Percentiles rank a stretch among this genome's conserved stretches.
phyloP scores from a whole-genome alignment of 2,888 invertebrate genomes.

The Cremastinae sp. region DNA sequence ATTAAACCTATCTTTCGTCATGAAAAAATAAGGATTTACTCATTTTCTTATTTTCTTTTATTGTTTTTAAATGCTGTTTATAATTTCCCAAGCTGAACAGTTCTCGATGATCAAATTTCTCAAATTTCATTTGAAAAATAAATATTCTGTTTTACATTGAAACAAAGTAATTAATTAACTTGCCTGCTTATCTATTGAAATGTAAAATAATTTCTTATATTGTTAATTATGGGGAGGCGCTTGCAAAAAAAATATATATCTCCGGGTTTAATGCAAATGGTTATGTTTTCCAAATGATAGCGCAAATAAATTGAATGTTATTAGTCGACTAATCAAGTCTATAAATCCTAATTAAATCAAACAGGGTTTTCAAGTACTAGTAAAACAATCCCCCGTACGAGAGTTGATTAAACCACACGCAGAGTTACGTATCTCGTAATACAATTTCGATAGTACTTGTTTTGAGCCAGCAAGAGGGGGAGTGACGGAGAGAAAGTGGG shows the following conservation, averaged over 20 bases:
- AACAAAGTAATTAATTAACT: too few relatives aligned
- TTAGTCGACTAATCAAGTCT: slow-evolving; percentile 53
- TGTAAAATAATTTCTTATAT: slow-evolving; percentile 1
- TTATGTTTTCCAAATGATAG: slow-evolving; percentile 17
- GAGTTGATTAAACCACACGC: slow-evolving; percentile 53
- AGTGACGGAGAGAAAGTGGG: background rate
- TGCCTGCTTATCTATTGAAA: too few relatives aligned
- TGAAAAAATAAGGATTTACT: too few relatives aligned
- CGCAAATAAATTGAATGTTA: slow-evolving; percentile 52
- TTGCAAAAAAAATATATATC: too few relatives aligned
- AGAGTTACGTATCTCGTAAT: slow-evolving; percentile 46
- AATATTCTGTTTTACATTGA: too few relatives aligned
- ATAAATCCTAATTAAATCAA: slow-evolving; percentile 56
- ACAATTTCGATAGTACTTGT: slow-evolving; percentile 36
- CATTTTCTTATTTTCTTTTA: too few relatives aligned
- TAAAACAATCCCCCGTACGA: slow-evolving; percentile 44
- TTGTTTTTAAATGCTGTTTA: too few relatives aligned
- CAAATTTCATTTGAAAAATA: too few relatives aligned
- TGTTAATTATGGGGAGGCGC: background rate
- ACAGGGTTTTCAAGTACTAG: slow-evolving; percentile 27
- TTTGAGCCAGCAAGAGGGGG: slow-evolving; percentile 17
- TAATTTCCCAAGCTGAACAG: too few relatives aligned
- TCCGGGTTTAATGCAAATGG: slow-evolving; percentile 2
- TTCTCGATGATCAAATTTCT: too few relatives aligned
- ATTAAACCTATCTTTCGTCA: too few relatives aligned